phyloP scores from a whole-genome alignment of 1,140 invertebrate species.

The Lanistes nyassanus region DNA sequence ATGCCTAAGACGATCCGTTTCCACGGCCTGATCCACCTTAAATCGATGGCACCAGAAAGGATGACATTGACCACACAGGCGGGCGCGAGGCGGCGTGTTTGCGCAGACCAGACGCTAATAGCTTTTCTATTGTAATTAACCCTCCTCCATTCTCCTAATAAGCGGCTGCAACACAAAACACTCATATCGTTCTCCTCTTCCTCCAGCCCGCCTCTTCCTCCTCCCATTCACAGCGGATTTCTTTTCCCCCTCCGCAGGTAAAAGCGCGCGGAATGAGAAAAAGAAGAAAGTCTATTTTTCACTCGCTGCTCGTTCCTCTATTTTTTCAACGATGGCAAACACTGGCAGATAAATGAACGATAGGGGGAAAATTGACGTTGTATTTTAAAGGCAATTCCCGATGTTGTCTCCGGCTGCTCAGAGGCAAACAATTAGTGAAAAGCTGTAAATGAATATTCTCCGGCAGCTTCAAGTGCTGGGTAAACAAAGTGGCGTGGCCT shows the following conservation, averaged over 20 bases:
- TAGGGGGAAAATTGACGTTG: constrained; percentile 12
- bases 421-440: background rate
- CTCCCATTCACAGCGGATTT: background rate
- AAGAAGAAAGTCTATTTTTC: constrained; percentile 3
- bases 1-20: constrained; percentile 1
- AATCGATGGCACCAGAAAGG: constrained; percentile 8
- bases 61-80: constrained; percentile 5
- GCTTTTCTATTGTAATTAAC: constrained; percentile 20
- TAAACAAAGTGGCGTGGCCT: background rate
- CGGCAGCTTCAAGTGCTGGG: background rate
- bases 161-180: constrained; percentile 10
- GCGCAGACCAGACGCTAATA: constrained; percentile 7
- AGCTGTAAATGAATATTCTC: constrained; percentile 8
- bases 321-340: constrained; percentile 10
- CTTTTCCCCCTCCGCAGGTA: background rate
- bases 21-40: background rate
- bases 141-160: constrained; percentile 14
- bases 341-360: background rate
- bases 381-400: background rate
- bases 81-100: background rate
- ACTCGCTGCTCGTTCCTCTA: background rate
- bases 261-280: too few species aligned
- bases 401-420: background rate
- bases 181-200: background rate
- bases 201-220: background rate